Percentiles rank a stretch among this genome's conserved stretches.
Evolutionary conservation across 2,113 vertebrate species (phyloP).

Genomic region (Halcyon malimbica): DNA sequence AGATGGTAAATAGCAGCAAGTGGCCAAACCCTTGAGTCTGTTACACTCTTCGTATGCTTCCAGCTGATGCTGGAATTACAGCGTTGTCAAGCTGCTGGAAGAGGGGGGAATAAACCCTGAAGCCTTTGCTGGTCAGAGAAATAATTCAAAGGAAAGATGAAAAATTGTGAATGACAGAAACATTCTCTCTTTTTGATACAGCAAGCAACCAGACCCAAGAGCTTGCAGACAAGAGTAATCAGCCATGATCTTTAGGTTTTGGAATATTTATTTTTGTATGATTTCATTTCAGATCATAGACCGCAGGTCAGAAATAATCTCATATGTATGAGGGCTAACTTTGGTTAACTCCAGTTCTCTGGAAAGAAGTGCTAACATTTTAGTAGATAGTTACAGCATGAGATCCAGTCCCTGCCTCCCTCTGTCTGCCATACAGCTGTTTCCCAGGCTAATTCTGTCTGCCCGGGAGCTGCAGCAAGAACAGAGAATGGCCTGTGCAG

Average conservation of each 20-base stretch:
- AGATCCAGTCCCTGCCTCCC: neutral
- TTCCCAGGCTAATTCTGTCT: constrained; percentile 7
- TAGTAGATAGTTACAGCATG: neutral
- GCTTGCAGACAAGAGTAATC: constrained; percentile 3
- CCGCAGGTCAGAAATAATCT: constrained; percentile 4
- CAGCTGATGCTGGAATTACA: neutral
- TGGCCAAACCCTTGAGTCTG: neutral
- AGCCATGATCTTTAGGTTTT: neutral
- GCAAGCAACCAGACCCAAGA: neutral
- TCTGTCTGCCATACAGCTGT: neutral
- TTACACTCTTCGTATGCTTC: neutral
- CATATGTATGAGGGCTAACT: neutral
- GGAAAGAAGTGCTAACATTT: neutral
- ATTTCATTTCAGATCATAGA: neutral
- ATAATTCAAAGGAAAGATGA: constrained; percentile 1
- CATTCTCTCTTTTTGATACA: neutral
- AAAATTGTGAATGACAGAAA: constrained; percentile 28
- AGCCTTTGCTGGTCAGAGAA: neutral
- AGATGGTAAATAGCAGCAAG: neutral
- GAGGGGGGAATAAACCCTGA: neutral
- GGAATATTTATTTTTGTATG: neutral
- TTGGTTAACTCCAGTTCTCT: neutral
- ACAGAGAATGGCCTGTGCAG: neutral
- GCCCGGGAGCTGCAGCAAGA: neutral
- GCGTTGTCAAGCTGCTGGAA: neutral